Conservation (phyloP, 2,797 vertebrate genomes). For the Microtus obscurus region DNA sequence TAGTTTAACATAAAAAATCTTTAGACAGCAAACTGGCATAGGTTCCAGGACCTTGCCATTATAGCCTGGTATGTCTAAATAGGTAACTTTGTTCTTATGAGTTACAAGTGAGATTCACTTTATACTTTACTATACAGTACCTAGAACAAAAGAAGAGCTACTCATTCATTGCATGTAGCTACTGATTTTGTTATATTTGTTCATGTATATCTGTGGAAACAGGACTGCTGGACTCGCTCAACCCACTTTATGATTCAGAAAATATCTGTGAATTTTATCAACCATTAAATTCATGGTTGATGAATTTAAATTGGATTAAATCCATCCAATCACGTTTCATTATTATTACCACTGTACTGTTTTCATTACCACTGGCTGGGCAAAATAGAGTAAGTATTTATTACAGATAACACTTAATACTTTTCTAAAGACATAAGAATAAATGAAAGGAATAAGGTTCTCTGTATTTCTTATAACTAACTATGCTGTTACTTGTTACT, state of each 20-base stretch:
- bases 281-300: not conserved
- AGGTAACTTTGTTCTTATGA: not conserved
- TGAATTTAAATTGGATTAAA: no score
- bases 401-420: not conserved
- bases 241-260: not conserved
- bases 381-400: not conserved
- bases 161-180: no score
- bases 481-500: not conserved
- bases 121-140: fast-evolving
- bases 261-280: not conserved
- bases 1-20: not conserved
- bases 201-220: not conserved
- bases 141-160: fast-evolving
- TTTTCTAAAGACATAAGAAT: not conserved
- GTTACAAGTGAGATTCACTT: not conserved
- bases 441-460: not conserved
- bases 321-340: not conserved
- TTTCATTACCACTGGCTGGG: no score
- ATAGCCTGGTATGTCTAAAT: not conserved
- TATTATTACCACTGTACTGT: not conserved
- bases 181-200: fast-evolving
- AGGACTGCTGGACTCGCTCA: not conserved
- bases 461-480: not conserved
- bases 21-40: not conserved
- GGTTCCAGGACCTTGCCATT: not conserved